Conservation (phyloP, 2,797 vertebrate genomes). For the Cryptoblepharus egeriae region DNA sequence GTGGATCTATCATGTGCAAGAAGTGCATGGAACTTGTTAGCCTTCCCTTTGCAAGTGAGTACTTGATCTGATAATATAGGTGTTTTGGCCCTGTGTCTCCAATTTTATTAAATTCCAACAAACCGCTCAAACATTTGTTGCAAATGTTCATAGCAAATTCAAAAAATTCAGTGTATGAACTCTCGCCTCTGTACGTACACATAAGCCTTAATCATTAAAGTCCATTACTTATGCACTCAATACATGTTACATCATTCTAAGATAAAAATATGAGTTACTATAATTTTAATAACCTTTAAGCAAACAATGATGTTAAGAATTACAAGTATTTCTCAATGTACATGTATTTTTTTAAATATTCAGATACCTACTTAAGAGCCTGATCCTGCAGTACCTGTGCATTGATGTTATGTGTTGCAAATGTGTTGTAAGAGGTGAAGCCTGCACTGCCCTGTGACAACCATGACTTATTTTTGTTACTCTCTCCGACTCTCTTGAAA, state of each 20-base stretch:
- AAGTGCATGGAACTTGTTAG: constrained; percentile 92
- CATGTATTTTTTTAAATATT: no score
- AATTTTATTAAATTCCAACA: neutral
- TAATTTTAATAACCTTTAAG: neutral
- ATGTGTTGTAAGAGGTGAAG: no score
- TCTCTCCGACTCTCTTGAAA: no score
- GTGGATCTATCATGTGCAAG: constrained; percentile 97
- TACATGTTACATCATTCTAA: neutral
- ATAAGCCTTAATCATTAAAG: neutral
- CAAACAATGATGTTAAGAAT: neutral
- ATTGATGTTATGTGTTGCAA: no score
- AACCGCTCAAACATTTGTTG: neutral
- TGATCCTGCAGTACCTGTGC: no score
- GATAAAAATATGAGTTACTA: neutral
- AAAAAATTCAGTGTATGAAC: neutral
- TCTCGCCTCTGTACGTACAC: neutral
- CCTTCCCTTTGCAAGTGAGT: constrained; percentile 90
- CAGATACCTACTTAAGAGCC: no score
- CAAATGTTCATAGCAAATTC: neutral
- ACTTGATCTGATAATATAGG: neutral
- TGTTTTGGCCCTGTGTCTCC: neutral
- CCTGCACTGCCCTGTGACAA: no score
- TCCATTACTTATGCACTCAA: no score
- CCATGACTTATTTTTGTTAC: no score
- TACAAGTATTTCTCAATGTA: no score